Evolutionary conservation across 2,888 invertebrate genomes (phyloP).

Genomic region (Ichneumoninae sp.): DNA sequence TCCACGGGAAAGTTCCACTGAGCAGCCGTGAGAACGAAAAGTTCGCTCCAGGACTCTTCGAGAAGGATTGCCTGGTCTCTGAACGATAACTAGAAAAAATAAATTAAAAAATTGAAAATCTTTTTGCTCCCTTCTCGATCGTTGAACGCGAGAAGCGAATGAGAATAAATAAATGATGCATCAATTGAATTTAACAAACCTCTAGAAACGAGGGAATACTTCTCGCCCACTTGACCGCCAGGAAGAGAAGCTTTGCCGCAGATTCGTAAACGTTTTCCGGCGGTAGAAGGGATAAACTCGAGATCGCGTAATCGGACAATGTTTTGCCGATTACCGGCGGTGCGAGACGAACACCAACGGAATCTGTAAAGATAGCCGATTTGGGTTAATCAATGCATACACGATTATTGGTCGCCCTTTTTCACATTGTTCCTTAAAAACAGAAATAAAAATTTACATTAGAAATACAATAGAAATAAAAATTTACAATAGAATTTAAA

Average conservation of each 20-base stretch:
- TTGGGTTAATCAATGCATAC: neutral
- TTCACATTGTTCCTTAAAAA: too few relatives aligned
- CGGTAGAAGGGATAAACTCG: constrained; percentile 85
- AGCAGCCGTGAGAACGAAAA: constrained; percentile 93
- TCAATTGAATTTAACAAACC: constrained; percentile 81
- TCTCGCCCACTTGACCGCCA: constrained; percentile 92
- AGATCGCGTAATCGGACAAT: constrained; percentile 81
- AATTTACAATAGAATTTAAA: too few relatives aligned
- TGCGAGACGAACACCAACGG: constrained; percentile 52
- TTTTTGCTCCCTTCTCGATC: neutral
- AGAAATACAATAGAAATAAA: too few relatives aligned
- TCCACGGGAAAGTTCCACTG: constrained; percentile 92
- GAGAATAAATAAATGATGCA: constrained; percentile 6
- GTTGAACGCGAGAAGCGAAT: neutral
- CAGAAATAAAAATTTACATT: too few relatives aligned
- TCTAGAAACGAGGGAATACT: constrained; percentile 91
- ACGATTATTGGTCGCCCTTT: neutral
- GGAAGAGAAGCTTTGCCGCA: constrained; percentile 91
- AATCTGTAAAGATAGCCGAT: constrained; percentile 39
- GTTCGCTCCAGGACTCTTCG: constrained; percentile 93
- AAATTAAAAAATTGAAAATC: constrained; percentile 20
- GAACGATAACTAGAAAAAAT: constrained; percentile 86
- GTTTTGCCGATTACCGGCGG: constrained; percentile 81
- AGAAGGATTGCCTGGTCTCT: constrained; percentile 91
- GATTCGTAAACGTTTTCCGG: constrained; percentile 89